A percentile compares a stretch with the other conserved stretches of the same genome.
phyloP scores from a whole-genome alignment of 2,888 invertebrate species.

The Cantharis nigra region DNA sequence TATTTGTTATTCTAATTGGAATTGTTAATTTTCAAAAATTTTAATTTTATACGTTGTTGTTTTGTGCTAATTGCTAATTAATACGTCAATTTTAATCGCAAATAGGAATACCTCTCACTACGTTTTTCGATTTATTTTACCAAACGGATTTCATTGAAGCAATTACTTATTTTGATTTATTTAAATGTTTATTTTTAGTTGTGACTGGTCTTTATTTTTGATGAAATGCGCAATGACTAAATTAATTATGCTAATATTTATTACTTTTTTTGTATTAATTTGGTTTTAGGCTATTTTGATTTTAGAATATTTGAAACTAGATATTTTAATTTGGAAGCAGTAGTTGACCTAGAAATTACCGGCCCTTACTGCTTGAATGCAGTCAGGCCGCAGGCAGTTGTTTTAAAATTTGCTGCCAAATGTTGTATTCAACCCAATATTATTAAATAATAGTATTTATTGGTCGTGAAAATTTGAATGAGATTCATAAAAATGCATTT shows the following conservation, averaged over 20 bases:
- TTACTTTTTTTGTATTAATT: background rate
- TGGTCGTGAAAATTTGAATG: too few species aligned
- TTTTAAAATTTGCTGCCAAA: background rate
- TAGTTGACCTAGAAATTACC: background rate
- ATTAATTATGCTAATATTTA: background rate
- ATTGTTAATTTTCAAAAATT: background rate
- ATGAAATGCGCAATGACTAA: background rate
- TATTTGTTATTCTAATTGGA: background rate
- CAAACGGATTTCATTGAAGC: slow-evolving; percentile 7
- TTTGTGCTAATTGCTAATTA: background rate
- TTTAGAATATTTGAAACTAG: background rate
- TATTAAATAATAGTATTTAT: too few species aligned
- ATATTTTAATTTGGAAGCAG: background rate
- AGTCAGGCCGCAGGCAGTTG: background rate
- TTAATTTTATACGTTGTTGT: background rate
- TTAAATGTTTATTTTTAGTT: slow-evolving; percentile 35
- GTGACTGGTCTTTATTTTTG: slow-evolving; percentile 26
- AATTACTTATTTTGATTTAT: slow-evolving; percentile 35
- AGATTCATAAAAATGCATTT: too few species aligned
- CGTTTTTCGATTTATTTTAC: background rate
- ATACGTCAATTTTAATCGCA: background rate
- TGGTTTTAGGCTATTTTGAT: background rate
- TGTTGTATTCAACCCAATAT: background rate
- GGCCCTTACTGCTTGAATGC: background rate
- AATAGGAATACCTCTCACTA: background rate